Percentiles rank a stretch among this genome's conserved stretches.
Conservation (phyloP, 2,888 invertebrate species). For the Hydroisotoma schaefferi region DNA sequence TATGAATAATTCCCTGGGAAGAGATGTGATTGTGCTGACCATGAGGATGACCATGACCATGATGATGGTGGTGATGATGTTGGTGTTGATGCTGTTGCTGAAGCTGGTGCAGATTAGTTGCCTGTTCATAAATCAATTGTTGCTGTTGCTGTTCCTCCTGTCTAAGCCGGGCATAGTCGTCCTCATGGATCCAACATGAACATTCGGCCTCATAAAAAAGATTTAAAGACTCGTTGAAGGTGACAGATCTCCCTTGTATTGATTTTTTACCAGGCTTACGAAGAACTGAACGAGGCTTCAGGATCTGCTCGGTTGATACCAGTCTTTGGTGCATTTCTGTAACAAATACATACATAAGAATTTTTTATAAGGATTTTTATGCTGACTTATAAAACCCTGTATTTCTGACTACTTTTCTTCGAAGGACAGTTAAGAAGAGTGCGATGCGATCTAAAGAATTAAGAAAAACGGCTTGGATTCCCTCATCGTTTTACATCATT, state of each 20-base stretch:
- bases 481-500: no score
- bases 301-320: slow-evolving; percentile 25
- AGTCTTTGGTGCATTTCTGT: slow-evolving; percentile 48
- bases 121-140: slow-evolving; percentile 32
- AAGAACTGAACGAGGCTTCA: slow-evolving; percentile 59
- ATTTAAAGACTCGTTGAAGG: slow-evolving; percentile 83
- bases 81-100: slow-evolving; percentile 49
- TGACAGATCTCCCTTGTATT: slow-evolving; percentile 70
- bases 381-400: no score
- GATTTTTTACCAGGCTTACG: slow-evolving; percentile 69
- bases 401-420: no score
- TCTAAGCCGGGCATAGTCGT: slow-evolving; percentile 71
- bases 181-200: slow-evolving; percentile 83
- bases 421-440: no score
- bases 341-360: neutral
- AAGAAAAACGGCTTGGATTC: no score
- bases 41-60: slow-evolving; percentile 46
- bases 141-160: slow-evolving; percentile 59
- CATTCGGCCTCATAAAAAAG: slow-evolving; percentile 90
- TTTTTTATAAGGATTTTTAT: neutral
- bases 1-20: slow-evolving; percentile 20
- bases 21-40: slow-evolving; percentile 39
- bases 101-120: slow-evolving; percentile 38
- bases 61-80: slow-evolving; percentile 33
- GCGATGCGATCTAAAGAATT: no score